phyloP scores from a whole-genome alignment of 2,888 invertebrate genomes.

The Habrosyne pyritoides region DNA sequence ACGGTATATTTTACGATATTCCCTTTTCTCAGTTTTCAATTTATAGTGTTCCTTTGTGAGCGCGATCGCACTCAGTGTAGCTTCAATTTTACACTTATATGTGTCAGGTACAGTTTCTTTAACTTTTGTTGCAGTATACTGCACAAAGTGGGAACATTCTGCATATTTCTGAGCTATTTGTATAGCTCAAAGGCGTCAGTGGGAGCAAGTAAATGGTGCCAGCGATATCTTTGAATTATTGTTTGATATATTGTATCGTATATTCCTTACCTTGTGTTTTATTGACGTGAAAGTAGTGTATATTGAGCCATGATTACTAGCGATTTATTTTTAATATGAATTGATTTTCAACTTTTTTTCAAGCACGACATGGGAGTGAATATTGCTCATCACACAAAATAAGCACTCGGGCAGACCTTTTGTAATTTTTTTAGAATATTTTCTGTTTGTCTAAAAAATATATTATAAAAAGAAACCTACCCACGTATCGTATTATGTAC shows the following conservation, averaged over 20 bases:
- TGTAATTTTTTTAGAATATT: too few species aligned
- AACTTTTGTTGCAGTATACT: not conserved
- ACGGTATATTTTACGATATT: conserved; percentile 44
- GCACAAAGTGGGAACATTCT: not conserved
- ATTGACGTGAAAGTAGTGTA: too few species aligned
- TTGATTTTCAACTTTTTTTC: too few species aligned
- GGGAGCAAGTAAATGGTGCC: not conserved
- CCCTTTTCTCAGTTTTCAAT: conserved; percentile 57
- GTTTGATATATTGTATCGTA: not conserved
- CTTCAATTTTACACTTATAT: conserved; percentile 43
- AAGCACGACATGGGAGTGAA: too few species aligned
- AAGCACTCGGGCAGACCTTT: too few species aligned
- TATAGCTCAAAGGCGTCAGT: not conserved
- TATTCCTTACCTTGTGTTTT: too few species aligned
- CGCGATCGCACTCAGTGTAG: conserved; percentile 34
- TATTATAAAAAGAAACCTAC: too few species aligned
- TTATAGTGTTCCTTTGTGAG: conserved; percentile 53
- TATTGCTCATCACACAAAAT: too few species aligned
- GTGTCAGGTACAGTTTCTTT: conserved; percentile 19
- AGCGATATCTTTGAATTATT: not conserved
- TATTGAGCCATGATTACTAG: too few species aligned
- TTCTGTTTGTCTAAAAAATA: not conserved
- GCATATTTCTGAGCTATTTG: not conserved
- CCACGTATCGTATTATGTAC: too few species aligned
- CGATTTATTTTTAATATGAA: too few species aligned